These are phyloP conservation scores for Sarcoramphus papa DNA, from an alignment of 2,797 vertebrate species.

Conservation along the genomic window DNA sequence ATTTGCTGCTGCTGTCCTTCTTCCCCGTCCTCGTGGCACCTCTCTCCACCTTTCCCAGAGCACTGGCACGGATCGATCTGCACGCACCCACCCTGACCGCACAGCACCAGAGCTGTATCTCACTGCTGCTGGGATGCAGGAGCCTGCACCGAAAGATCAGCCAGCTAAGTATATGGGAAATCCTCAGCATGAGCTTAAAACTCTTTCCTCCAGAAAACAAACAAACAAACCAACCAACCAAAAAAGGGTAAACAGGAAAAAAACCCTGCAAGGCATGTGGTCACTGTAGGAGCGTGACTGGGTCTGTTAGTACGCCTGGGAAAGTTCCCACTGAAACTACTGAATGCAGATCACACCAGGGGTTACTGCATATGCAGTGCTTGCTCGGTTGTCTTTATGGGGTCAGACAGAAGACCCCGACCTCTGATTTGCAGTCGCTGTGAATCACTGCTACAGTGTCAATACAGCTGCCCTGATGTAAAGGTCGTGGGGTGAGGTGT, in stretches of 20 bases:
- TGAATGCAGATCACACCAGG: background rate
- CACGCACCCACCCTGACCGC: accelerated
- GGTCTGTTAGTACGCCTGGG: background rate
- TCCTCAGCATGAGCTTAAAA: background rate
- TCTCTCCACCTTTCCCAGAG: background rate
- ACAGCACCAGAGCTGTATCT: background rate
- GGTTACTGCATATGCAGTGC: background rate
- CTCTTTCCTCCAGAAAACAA: background rate
- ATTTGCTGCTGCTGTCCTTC: background rate
- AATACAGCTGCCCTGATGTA: background rate
- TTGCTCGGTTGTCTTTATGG: background rate
- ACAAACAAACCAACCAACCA: too few relatives aligned
- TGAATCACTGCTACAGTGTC: background rate
- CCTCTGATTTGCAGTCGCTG: background rate
- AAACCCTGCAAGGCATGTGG: background rate
- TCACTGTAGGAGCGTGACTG: background rate
- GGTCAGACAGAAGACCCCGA: background rate
- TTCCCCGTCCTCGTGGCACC: accelerated
- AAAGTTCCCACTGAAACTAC: background rate
- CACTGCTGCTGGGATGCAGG: background rate
- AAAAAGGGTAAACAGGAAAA: background rate
- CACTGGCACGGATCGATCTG: accelerated
- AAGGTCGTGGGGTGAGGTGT: background rate
- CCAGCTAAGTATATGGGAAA: background rate
- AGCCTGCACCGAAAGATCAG: background rate